These are phyloP conservation scores for Drosophila mayri DNA, from an alignment of 1,140 invertebrate genomes.

Conservation along the genomic window DNA sequence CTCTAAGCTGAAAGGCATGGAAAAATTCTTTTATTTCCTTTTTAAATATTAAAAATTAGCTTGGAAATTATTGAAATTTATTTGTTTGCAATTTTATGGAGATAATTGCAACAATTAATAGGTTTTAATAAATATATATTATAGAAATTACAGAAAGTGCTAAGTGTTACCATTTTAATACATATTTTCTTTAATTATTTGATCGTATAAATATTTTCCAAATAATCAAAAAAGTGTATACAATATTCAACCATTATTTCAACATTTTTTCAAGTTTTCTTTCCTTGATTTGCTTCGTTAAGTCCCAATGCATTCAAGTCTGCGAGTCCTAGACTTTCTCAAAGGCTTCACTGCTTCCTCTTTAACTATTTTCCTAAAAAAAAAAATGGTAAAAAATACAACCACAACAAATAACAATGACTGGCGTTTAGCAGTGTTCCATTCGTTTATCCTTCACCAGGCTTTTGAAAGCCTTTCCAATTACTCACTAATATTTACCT, in stretches of 20 bases:
- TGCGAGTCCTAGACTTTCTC: conserved; percentile 2
- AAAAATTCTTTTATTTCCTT: too few species aligned
- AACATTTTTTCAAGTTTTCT: conserved; percentile 9
- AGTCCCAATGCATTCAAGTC: conserved; percentile 31
- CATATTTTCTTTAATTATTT: neutral
- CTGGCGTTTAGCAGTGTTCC: conserved; percentile 33
- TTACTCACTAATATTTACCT: conserved; percentile 66
- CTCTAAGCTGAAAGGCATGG: neutral
- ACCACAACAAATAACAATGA: conserved; percentile 58
- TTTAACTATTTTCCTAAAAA: conserved; percentile 14
- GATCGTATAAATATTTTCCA: too few species aligned
- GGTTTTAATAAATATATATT: neutral
- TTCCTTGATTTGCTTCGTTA: conserved; percentile 44
- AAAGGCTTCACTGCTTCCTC: conserved; percentile 7
- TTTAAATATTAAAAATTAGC: neutral
- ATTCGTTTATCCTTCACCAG: neutral
- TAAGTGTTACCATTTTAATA: neutral
- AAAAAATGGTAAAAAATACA: conserved; percentile 1
- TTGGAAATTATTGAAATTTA: too few species aligned
- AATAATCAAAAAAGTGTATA: too few species aligned
- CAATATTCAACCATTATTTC: too few species aligned
- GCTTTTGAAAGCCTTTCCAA: conserved; percentile 46
- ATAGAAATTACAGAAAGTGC: neutral
- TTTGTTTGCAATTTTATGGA: neutral
- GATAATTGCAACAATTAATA: neutral